phyloP scores from a whole-genome alignment of 1,140 invertebrate genomes.

The Caenorhabditis briggsae region DNA sequence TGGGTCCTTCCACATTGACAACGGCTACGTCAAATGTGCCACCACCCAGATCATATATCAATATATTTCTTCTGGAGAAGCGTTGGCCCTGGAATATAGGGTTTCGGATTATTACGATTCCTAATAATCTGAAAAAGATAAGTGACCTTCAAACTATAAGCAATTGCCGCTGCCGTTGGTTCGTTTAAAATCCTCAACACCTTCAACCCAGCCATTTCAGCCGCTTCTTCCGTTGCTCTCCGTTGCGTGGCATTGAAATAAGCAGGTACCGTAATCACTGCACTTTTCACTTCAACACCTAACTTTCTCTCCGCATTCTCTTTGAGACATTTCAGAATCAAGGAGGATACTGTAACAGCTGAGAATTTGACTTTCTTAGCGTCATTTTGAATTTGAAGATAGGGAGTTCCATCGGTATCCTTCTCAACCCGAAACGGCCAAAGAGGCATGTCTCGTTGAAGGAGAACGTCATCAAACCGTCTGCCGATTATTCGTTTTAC shows the following conservation, averaged over 20 bases:
- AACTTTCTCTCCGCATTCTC: constrained; percentile 77
- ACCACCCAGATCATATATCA: constrained; percentile 99
- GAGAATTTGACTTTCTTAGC: constrained; percentile 72
- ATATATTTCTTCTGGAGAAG: constrained; percentile 92
- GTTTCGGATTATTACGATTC: no score
- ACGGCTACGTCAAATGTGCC: constrained; percentile 99
- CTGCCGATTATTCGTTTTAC: constrained; percentile 81
- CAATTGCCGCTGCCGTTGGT: constrained; percentile 98
- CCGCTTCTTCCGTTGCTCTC: constrained; percentile 84
- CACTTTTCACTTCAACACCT: constrained; percentile 74
- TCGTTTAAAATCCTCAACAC: constrained; percentile 99
- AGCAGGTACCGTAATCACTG: constrained; percentile 80
- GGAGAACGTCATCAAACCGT: constrained; percentile 82
- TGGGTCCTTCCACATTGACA: constrained; percentile 80
- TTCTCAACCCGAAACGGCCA: constrained; percentile 82
- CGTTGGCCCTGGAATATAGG: constrained; percentile 71
- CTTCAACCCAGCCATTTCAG: constrained; percentile 87
- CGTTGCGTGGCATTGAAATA: constrained; percentile 79
- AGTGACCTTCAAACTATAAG: constrained; percentile 84
- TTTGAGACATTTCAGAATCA: constrained; percentile 78
- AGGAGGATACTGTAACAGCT: constrained; percentile 78
- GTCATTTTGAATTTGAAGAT: constrained; percentile 72
- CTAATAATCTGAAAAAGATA: no score
- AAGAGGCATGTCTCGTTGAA: constrained; percentile 84
- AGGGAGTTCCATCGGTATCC: constrained; percentile 67